These are phyloP conservation scores for Amphilophus citrinellus DNA, from an alignment of 2,113 vertebrate genomes.

Conservation along the genomic window DNA sequence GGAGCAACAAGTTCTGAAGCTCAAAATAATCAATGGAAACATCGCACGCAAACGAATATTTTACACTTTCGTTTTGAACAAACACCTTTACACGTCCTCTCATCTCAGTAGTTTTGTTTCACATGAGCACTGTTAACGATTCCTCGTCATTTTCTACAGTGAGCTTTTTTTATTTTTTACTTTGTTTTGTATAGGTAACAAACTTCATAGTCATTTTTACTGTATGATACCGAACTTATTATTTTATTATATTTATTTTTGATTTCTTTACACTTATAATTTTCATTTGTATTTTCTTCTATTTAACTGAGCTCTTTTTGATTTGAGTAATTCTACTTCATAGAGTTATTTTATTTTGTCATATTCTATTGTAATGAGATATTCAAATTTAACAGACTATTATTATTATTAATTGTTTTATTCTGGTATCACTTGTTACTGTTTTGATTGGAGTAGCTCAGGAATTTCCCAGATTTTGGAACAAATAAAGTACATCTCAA, in stretches of 20 bases:
- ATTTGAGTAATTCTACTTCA: no score
- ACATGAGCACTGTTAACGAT: neutral
- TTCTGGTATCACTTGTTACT: neutral
- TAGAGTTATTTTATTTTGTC: neutral
- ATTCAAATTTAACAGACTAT: neutral
- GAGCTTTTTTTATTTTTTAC: neutral
- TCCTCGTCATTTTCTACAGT: neutral
- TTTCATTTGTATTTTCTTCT: no score
- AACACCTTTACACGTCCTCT: neutral
- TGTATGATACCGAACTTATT: neutral
- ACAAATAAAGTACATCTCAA: neutral
- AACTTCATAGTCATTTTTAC: neutral
- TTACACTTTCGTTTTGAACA: neutral
- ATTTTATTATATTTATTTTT: neutral
- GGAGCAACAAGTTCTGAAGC: no score
- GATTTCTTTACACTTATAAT: no score
- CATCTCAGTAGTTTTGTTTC: neutral
- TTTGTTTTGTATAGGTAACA: neutral
- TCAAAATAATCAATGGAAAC: neutral
- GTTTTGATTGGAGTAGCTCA: neutral
- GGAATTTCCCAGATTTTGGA: neutral
- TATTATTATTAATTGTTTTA: neutral
- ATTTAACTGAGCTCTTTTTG: no score
- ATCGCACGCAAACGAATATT: neutral
- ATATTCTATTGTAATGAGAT: neutral